phyloP scores from a whole-genome alignment of 2,113 vertebrate species.

The Mesitornis unicolor region DNA sequence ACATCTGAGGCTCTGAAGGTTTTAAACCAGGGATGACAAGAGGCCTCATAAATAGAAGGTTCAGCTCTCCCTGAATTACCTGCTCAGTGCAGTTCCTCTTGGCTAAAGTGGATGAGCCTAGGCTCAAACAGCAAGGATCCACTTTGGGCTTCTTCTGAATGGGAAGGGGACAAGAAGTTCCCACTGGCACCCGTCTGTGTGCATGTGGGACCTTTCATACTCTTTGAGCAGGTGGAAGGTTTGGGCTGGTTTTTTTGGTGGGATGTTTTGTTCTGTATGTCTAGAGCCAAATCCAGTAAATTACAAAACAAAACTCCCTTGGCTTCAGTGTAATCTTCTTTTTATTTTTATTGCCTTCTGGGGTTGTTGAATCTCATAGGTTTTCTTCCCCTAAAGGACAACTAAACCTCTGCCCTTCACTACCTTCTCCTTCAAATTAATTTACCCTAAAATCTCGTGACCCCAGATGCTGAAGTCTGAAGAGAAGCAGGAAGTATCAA shows the following conservation, averaged over 20 bases:
- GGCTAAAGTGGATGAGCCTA: neutral
- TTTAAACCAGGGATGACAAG: neutral
- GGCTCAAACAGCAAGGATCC: neutral
- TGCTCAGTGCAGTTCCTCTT: neutral
- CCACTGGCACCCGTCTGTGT: accelerated
- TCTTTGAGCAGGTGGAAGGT: neutral
- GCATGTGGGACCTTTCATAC: neutral
- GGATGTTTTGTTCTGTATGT: neutral
- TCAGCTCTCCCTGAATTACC: neutral
- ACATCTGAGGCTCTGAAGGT: neutral
- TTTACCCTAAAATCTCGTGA: neutral
- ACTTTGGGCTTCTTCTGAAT: neutral
- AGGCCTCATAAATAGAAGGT: neutral
- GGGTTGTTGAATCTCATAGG: neutral
- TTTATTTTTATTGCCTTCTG: neutral
- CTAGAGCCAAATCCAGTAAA: neutral
- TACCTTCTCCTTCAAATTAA: neutral
- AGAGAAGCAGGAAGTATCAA: neutral
- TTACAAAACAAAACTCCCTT: neutral
- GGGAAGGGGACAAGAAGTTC: neutral
- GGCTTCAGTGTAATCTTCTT: neutral
- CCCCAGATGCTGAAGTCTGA: neutral
- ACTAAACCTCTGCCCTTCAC: neutral
- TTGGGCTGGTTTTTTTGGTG: neutral
- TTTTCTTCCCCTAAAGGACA: neutral